phyloP scores from a whole-genome alignment of 2,113 vertebrate genomes.

The Nothobranchius furzeri region DNA sequence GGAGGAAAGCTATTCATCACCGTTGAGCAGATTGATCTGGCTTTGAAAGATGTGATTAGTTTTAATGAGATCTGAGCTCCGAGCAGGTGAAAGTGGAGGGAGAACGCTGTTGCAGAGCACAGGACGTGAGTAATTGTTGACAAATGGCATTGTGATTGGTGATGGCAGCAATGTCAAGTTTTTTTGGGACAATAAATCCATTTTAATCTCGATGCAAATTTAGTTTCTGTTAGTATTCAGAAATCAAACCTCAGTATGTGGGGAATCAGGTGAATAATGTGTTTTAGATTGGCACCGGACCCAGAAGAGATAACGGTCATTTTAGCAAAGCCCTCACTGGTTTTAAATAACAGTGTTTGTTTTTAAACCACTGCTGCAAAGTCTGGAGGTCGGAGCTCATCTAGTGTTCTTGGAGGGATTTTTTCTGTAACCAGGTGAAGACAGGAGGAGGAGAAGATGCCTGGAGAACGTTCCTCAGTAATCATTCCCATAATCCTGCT shows the following conservation, averaged over 20 bases:
- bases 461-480: conserved; percentile 77
- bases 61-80: conserved; percentile 34
- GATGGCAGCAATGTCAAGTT: conserved; percentile 1
- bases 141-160: conserved; percentile 37
- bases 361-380: conserved; percentile 37
- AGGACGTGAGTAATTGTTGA: conserved; percentile 22
- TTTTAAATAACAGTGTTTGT: background rate
- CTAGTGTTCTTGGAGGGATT: conserved; percentile 35
- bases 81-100: conserved; percentile 7
- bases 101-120: conserved; percentile 32
- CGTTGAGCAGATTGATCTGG: conserved; percentile 44
- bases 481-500: conserved; percentile 83
- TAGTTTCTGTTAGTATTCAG: background rate
- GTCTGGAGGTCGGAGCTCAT: conserved; percentile 40
- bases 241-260: background rate
- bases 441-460: conserved; percentile 39
- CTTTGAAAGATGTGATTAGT: conserved; percentile 53
- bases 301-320: background rate
- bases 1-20: conserved; percentile 34
- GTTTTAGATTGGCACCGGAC: conserved; percentile 3
- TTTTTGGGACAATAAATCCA: background rate
- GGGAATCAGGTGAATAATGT: conserved; percentile 1
- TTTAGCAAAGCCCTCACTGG: no score
- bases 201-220: background rate
- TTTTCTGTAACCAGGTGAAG: conserved; percentile 33